Percentiles rank a stretch among this genome's conserved stretches.
These are phyloP conservation scores for Hemicrepidius hirtus DNA, from an alignment of 2,888 invertebrate species.

Conservation along the genomic window DNA sequence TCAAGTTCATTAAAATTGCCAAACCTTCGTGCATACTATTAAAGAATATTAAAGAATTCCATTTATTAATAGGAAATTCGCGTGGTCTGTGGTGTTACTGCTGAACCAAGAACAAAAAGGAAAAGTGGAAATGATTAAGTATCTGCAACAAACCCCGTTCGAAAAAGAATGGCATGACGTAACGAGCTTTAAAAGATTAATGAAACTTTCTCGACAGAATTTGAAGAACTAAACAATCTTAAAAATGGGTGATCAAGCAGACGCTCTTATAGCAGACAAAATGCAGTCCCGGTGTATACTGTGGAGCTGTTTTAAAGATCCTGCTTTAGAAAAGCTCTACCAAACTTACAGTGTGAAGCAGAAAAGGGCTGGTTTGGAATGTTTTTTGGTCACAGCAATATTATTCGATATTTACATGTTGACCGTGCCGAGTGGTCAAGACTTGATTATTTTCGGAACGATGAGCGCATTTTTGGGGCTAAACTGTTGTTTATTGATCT, in stretches of 20 bases:
- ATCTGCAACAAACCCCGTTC: constrained; percentile 4
- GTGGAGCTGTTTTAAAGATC: constrained; percentile 75
- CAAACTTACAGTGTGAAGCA: constrained; percentile 83
- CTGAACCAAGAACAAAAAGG: constrained; percentile 31
- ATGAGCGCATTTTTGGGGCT: constrained; percentile 69
- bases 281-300: constrained; percentile 62
- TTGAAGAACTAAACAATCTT: background rate
- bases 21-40: constrained; percentile 23
- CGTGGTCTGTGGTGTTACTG: constrained; percentile 17
- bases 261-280: constrained; percentile 63
- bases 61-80: constrained; percentile 35
- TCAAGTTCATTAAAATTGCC: constrained; percentile 24
- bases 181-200: constrained; percentile 22
- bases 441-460: constrained; percentile 65
- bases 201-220: background rate
- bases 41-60: too few relatives aligned
- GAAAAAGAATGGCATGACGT: constrained; percentile 25
- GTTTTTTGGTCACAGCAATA: constrained; percentile 81
- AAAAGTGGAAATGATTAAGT: constrained; percentile 33
- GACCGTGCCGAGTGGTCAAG: constrained; percentile 74
- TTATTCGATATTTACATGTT: constrained; percentile 79
- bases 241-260: constrained; percentile 66
- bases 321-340: constrained; percentile 81
- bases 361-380: constrained; percentile 81
- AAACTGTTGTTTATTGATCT: constrained; percentile 69